These are phyloP conservation scores for Neopelma chrysocephalum DNA, from an alignment of 2,797 vertebrate species.

Conservation along the genomic window DNA sequence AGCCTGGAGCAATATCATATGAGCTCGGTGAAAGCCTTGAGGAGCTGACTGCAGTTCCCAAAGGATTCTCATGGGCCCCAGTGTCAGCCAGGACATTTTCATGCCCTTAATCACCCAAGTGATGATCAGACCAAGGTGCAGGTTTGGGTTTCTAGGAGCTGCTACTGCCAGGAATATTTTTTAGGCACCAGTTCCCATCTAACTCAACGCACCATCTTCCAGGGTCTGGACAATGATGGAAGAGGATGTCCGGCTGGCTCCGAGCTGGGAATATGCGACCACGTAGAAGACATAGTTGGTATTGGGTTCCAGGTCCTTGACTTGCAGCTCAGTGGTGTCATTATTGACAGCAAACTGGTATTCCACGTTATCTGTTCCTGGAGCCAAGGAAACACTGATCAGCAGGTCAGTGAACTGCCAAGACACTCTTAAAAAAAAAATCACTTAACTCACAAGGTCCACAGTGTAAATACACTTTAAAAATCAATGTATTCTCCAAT, in stretches of 20 bases:
- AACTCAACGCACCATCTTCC: conserved; percentile 87
- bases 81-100: not conserved
- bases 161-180: not conserved
- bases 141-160: not conserved
- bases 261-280: conserved; percentile 94
- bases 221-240: conserved; percentile 86
- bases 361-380: conserved; percentile 91
- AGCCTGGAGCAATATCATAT: not conserved
- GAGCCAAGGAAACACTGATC: conserved; percentile 39
- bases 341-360: conserved; percentile 98
- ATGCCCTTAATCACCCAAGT: not conserved
- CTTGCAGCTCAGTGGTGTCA: conserved; percentile 91
- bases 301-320: conserved; percentile 92
- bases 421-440: not conserved
- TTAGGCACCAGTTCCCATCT: not conserved
- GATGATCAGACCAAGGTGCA: not conserved
- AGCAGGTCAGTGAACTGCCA: conserved; percentile 29
- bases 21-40: not conserved
- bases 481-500: not conserved
- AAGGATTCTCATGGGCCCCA: not conserved
- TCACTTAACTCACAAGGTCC: not conserved
- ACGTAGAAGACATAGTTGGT: conserved; percentile 95
- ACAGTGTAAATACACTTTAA: not conserved
- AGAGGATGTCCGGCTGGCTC: conserved; percentile 89
- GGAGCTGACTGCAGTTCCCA: not conserved